Base-by-base conservation (phyloP, 2,888 invertebrate species). In the Oligia strigilis region DNA sequence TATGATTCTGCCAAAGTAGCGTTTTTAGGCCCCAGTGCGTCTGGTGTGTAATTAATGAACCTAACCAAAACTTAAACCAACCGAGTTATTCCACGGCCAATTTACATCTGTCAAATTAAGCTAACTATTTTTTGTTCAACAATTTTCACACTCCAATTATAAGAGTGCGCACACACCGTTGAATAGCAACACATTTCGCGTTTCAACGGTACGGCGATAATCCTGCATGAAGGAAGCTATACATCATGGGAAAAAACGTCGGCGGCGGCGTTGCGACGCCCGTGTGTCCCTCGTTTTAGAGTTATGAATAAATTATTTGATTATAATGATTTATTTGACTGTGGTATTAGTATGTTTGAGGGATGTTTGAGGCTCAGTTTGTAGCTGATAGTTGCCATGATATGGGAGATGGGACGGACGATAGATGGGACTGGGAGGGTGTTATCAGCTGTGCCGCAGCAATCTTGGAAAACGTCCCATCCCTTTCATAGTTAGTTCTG, bases 141-240 rank as follows among this genome's bases (percentile, higher is more conserved):
- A 78, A 81, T 77, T 79, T 36, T 92, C 91, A 91, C 91, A 92
- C 89, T 91, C 89, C 91, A 92, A 93, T 92, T 93, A 93, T 88
- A 92, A 92, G 88, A 87, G 79, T 84, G 85, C 83, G 87, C 91
- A 90, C 89, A 91, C 86, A 87, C 84, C 79, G 87, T 84, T 86
- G 82, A 83, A 87, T 85, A 86, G 90, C 91, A 82, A 88, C 82
- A 82, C 90, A 84, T 88, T 89, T 88, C 87, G 75, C 80, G 90
- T 82, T 88, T 75, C 58, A 85, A 80, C 79, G 40, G 60, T 62
- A 69, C 81, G n/a, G 76, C 76, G 86, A 78, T 93, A 93, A 93
- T 93, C 92, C 92, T 84, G 91, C 92, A 92, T 92, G 91, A 92
- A 94, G 95, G 95, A 95, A 95, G 92, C 91, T 70, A 94, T 95